phyloP scores from a whole-genome alignment of 2,113 vertebrate genomes.

The Triplophysa dalaica region DNA sequence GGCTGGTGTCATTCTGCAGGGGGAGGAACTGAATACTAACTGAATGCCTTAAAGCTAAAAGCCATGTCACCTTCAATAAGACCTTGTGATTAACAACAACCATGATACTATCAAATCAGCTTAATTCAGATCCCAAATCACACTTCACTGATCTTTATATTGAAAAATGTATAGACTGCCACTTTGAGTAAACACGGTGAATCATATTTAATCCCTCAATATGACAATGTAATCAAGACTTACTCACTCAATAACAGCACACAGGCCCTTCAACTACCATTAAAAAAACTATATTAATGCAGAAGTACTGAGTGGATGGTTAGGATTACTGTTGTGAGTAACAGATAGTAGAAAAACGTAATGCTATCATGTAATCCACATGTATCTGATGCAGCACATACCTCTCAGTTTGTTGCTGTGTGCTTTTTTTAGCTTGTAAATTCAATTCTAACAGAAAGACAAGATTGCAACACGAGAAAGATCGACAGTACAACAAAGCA shows the following conservation, averaged over 20 bases:
- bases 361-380: no score
- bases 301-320: background rate
- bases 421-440: constrained; percentile 28
- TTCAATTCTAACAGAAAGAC: constrained; percentile 15
- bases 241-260: background rate
- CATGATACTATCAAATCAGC: background rate
- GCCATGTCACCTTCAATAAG: background rate
- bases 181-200: background rate
- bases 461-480: constrained; percentile 36
- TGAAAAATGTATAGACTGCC: background rate
- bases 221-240: constrained; percentile 13
- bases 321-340: background rate
- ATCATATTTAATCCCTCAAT: constrained; percentile 34
- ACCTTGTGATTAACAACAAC: background rate
- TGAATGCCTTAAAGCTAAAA: background rate
- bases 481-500: constrained; percentile 25
- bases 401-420: background rate
- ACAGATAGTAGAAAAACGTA: background rate
- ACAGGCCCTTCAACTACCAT: background rate
- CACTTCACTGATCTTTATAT: background rate
- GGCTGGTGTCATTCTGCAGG: no score
- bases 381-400: background rate
- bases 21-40: no score
- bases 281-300: background rate
- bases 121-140: background rate